Base-by-base conservation (phyloP, 1,140 invertebrate genomes). In the Drosophila orena region DNA sequence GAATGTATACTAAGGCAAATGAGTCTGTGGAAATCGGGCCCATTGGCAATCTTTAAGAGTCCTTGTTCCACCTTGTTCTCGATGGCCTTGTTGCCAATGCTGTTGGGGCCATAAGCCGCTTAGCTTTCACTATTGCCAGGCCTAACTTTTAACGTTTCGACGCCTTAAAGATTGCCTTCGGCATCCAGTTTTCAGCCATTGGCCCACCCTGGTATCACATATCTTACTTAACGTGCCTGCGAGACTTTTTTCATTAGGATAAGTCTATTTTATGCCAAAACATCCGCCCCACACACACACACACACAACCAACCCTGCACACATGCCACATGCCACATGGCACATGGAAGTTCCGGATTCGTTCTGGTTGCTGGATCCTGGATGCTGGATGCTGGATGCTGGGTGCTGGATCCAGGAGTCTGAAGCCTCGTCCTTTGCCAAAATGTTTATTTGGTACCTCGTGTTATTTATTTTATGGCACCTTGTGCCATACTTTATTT, bases 391-490 rank as follows among this genome's bases (percentile, higher is more conserved):
- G 15, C 35, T n/a, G 38, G 35, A 20, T 34, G 37, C 37, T 22
- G 37, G 55, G n/a, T n/a, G n/a, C n/a, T n/a, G n/a, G n/a, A n/a
- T n/a, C n/a, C n/a, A n/a, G n/a, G n/a, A n/a, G n/a, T n/a, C n/a
- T n/a, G n/a, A 47, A 49, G 40, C 53, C 58, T 61, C 62, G 40
- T 47, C 62, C 65, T 70, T 86, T 81, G 83, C 79, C 81, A 70
- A 85, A 89, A 89, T 89, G 84, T 89, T 89, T 89, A 89, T 89
- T 89, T 80, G 84, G 85, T 84, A 84, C 83, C 77, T 89, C 73
- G 61, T 89, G 85, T 89, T 88, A 89, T 89, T 89, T 89, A 89
- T 89, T 89, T 89, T 89, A 89, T 89, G 85, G 85, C 84, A 89
- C 84, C 84, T 89, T 79, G 89, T 80, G 84, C 85, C 64, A 80